Base-by-base conservation (phyloP, 2,113 vertebrate genomes). In the Agelaius tricolor region DNA sequence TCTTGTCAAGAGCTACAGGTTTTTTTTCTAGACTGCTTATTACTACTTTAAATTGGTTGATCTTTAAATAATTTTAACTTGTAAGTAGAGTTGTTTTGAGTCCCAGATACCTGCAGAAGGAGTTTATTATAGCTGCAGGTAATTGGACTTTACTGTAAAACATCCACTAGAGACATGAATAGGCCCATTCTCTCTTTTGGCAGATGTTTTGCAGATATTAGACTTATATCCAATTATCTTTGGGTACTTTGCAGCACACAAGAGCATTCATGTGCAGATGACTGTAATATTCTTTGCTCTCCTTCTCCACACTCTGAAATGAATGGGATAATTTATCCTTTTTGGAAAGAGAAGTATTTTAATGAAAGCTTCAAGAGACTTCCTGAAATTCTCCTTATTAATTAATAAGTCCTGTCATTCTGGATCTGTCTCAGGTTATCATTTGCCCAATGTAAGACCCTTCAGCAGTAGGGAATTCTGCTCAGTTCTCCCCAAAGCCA, bases 11-110 rank as follows among this genome's bases (percentile, higher is more conserved):
- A 66, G 17, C 24, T 41, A 41, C 9, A 74, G 59, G 33, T 71
- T 30, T 43, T 90, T 58, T 41, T 74, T 47, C 21, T 52, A 37
- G 43, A 21, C 27, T 88, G 12, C 6, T 47, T 93, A 41, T 94
- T 90, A 13, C 39, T 74, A 6, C 54, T 92, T 86, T 43, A 65
- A 57, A 71, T 88, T 49, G 19, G 4, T 62, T 63, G n/a, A 15
- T 67, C 39, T 93, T 85, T 59, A 88, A 91, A 58, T 87, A 91
- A 66, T 85, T 90, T 59, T 73, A 63, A n/a, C 33, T 90, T 88
- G 15, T 49, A 61, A 72, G 28, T 59, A 81, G 72, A 63, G 22
- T 69, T 90, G 43, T 46, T 79, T 65, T 74, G 21, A 77, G 41
- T 63, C 30, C 23, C 52, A 61, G 30, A 67, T 80, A 78, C 22